These are phyloP conservation scores for Pyrgilauda ruficollis DNA, from an alignment of 2,113 vertebrate genomes.

Conservation along the genomic window DNA sequence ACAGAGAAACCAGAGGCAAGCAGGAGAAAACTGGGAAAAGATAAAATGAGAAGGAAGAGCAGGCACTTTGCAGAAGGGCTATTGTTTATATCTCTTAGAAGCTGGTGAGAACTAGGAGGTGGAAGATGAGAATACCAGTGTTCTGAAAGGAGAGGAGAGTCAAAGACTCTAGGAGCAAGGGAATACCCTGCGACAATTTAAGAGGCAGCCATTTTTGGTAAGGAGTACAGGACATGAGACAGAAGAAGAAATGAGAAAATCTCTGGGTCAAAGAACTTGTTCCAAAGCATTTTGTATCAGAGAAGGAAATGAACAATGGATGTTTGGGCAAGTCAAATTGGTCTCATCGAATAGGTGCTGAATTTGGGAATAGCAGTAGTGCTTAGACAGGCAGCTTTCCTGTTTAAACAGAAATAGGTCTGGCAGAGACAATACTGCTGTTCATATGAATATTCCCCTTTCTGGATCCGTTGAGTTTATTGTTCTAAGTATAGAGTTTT, in stretches of 20 bases:
- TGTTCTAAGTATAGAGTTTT: background rate
- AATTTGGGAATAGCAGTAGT: background rate
- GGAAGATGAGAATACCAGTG: background rate
- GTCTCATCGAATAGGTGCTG: background rate
- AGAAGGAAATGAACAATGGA: background rate
- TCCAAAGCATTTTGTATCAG: background rate
- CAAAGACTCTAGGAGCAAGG: background rate
- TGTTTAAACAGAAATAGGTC: background rate
- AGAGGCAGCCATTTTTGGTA: background rate
- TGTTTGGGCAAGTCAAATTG: fast-evolving
- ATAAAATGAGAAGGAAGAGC: background rate
- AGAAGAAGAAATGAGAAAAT: background rate
- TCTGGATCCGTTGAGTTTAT: background rate
- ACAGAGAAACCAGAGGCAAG: background rate
- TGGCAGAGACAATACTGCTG: background rate
- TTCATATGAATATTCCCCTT: background rate
- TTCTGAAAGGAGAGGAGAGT: background rate
- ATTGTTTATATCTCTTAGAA: background rate
- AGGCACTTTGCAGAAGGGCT: background rate
- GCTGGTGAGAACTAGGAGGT: background rate
- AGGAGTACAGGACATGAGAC: background rate
- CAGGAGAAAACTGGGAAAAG: background rate
- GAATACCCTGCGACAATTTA: background rate
- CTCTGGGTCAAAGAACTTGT: background rate
- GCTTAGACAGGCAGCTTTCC: background rate